Evolutionary conservation across 2,888 invertebrate species (phyloP), one percentile per base, ranked within the genome.

Genomic region (Selenia dentaria): DNA sequence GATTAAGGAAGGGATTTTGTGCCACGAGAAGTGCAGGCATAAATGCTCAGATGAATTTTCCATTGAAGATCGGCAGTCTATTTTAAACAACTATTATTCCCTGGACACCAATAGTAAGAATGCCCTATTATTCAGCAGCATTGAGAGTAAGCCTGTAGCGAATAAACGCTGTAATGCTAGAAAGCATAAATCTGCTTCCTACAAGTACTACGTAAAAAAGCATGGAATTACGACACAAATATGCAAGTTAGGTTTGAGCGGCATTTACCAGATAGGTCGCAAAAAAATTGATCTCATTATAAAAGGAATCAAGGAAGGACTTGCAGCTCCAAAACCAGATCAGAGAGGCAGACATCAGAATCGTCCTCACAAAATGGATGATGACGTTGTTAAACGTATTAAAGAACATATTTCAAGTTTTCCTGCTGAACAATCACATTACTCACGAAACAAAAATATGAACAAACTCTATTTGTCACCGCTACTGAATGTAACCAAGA

Each of bases 391-490:
- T n/a, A n/a, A n/a, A 37, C 32, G 41, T 41, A 31, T 16, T 16
- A 16, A 16, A 2, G 16, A 16, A 16, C 16, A 16, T 16, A 16
- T 16, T 16, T 16, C 16, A 25, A 48, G 48, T 14, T 54, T 54
- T 36, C 51, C 55, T 6, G 55, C n/a, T n/a, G n/a, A n/a, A n/a
- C n/a, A n/a, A n/a, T n/a, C n/a, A n/a, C n/a, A n/a, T n/a, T n/a
- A n/a, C 55, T 63, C 60, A 14, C 54, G 58, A 12, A 60, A 44
- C 35, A 55, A 57, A 40, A 62, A 62, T 60, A 49, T 54, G 13
- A 13, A 61, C 33, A 64, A 54, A 44, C 46, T 35, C 24, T 64
- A 62, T 51, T 40, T 61, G 13, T 62, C 61, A 28, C 61, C 61
- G 26, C 41, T 56, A 27, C 29, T 61, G 31, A 62, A 62, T 53